Base-by-base conservation (phyloP, 2,113 vertebrate genomes). In the Diglossa brunneiventris region DNA sequence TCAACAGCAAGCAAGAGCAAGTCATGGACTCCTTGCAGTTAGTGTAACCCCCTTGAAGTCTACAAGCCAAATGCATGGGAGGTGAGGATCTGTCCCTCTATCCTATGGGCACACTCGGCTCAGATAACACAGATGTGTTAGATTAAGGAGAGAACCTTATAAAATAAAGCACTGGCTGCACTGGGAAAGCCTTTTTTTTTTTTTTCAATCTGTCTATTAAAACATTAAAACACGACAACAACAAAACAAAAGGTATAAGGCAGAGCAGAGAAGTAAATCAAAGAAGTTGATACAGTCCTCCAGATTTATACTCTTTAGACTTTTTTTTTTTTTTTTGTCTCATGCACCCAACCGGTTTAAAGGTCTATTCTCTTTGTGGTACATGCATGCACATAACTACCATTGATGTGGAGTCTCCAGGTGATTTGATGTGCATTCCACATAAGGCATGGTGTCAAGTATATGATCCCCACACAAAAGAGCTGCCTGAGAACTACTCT, bases 371-470 rank as follows among this genome's bases (percentile, higher is more conserved):
- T 90, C 74, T 95, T 92, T 95, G 83, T 89, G 66, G 39, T 96
- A 91, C 89, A 94, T 96, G 94, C 92, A 94, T 95, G 76, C 89
- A 88, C 95, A 92, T 95, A 97, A 94, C 89, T 94, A 90, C 96
- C 87, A 95, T 95, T 96, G 89, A 95, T 93, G 87, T 87, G 47
- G 85, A 87, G 82, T 96, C 95, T 96, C 94, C 95, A 97, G 92
- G 95, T 97, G 97, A 96, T 95, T 96, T 92, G 97, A 96, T 96
- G 97, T 94, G 94, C 96, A 96, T 95, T 97, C 96, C 95, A 96
- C 94, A 96, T 90, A 96, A 94, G 85, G 94, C 92, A 96, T 97
- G 95, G 96, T 96, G 95, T 96, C 94, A 96, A 95, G 62, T 94
- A 58, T 90, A 96, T 95, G 91, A 93, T 95, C 77, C 73, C 47